Evolutionary conservation across 2,888 invertebrate species (phyloP).

Genomic region (Sarcophaga caerulescens): DNA sequence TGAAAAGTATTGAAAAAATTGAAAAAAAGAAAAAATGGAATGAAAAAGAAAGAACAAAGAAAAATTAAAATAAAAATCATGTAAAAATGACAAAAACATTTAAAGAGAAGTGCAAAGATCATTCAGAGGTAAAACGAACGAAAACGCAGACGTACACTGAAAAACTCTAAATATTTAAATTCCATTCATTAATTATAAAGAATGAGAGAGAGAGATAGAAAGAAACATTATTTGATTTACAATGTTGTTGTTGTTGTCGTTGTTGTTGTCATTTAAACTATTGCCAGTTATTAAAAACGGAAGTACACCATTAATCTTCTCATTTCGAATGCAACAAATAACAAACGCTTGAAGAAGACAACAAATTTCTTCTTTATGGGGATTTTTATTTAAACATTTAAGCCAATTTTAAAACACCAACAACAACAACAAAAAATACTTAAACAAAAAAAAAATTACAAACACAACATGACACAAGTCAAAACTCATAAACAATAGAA

Average conservation of each 20-base stretch:
- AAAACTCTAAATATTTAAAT: conserved; percentile 34
- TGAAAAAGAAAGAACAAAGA: conserved; percentile 26
- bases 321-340: background rate
- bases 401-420: conserved; percentile 23
- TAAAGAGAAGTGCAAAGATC: conserved; percentile 61
- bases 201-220: background rate
- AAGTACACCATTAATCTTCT: conserved; percentile 65
- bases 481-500: conserved; percentile 22
- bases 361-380: conserved; percentile 38
- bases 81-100: conserved; percentile 52
- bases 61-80: conserved; percentile 50
- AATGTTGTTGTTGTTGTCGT: background rate
- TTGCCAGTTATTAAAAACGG: conserved; percentile 53
- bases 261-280: conserved; percentile 6
- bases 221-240: conserved; percentile 24
- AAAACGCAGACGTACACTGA: background rate
- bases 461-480: conserved; percentile 1
- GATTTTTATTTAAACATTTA: conserved; percentile 21
- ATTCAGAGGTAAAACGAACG: conserved; percentile 14
- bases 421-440: background rate
- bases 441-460: background rate
- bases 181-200: conserved; percentile 31
- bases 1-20: conserved; percentile 27
- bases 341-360: background rate
- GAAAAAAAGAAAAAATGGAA: conserved; percentile 8